phyloP scores from a whole-genome alignment of 2,113 vertebrate species.

The Calyptommatus sinebrachiatus region DNA sequence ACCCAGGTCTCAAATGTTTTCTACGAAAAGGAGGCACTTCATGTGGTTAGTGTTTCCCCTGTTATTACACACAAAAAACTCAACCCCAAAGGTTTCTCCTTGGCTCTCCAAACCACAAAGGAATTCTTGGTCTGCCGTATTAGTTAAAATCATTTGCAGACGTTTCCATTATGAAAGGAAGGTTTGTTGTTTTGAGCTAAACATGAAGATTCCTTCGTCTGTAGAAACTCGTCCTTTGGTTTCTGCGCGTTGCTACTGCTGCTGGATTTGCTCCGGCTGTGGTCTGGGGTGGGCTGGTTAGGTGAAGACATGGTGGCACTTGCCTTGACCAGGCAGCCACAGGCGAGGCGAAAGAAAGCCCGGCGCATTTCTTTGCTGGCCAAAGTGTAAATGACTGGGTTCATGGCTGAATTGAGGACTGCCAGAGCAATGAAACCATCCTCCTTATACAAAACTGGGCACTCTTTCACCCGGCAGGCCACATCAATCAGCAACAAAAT shows the following conservation, averaged over 20 bases:
- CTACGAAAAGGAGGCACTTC: conserved; percentile 40
- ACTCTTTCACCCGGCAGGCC: conserved; percentile 78
- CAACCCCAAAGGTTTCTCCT: conserved; percentile 11
- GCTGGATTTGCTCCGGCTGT: conserved; percentile 86
- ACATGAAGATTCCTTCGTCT: background rate
- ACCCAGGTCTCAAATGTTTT: conserved; percentile 3
- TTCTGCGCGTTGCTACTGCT: conserved; percentile 77
- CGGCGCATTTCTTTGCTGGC: conserved; percentile 94
- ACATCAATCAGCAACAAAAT: conserved; percentile 90
- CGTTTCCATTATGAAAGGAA: conserved; percentile 66
- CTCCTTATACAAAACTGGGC: conserved; percentile 79
- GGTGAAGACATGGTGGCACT: conserved; percentile 63
- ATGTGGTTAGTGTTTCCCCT: conserved; percentile 34
- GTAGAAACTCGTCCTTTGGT: conserved; percentile 64
- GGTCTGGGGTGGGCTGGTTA: conserved; percentile 73
- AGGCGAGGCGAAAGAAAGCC: conserved; percentile 87
- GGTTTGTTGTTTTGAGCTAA: conserved; percentile 54
- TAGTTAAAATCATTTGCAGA: conserved; percentile 62
- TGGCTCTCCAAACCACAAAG: conserved; percentile 32
- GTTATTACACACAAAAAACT: conserved; percentile 42
- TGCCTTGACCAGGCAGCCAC: conserved; percentile 72
- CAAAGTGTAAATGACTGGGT: conserved; percentile 93
- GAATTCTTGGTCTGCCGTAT: background rate
- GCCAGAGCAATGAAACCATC: conserved; percentile 90
- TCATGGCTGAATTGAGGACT: conserved; percentile 92